Base-by-base conservation (phyloP, 2,888 invertebrate species). In the Eupithecia subfuscata region DNA sequence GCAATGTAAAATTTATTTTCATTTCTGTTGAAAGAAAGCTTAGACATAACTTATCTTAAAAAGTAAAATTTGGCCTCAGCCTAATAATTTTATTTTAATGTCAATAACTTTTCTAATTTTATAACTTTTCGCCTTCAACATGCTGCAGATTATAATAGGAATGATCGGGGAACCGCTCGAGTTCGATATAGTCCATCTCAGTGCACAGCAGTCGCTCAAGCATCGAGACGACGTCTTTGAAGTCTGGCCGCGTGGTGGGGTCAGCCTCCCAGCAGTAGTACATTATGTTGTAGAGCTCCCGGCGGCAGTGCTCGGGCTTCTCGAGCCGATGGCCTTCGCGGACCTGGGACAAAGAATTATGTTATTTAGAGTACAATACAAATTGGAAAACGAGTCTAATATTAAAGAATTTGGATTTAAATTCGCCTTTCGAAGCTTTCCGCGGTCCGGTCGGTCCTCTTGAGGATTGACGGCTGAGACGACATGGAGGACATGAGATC, bases 181-280 rank as follows among this genome's bases (percentile, higher is more conserved):
- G 93, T 88, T 99, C 98, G 73, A 99, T 98, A 86, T 99, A 99
- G 90, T 99, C 98, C 82, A 98, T 98, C 91, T 99, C 98, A 67
- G 97, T 97, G 85, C 98, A 96, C 73, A 99, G 94, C 25, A 99
- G 95, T 80, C 97, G 97, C 88, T 98, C 98, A 70, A 98, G 93
- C 88, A 98, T 96, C 73, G 96, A 95, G 4, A 98, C 97, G 30
- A 98, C 96, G 89, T 98, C 98, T 1, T 95, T 95, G 91, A 99
- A 99, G 69, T 97, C 96, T 0, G 99, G 99, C 75, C 99, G 92
- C 78, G 97, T 96, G n/a, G 96, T 96, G 0, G 98, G 96, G 84
- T 98, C 97, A 18, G 97, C 97, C 79, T 98, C 97, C 99, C 99
- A 99, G 89, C 99, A 99, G 89, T 98, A 98, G 89, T 97, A 98